Evolutionary conservation across 2,797 vertebrate genomes (phyloP).

Genomic region (Pangasius sanitwongsei): DNA sequence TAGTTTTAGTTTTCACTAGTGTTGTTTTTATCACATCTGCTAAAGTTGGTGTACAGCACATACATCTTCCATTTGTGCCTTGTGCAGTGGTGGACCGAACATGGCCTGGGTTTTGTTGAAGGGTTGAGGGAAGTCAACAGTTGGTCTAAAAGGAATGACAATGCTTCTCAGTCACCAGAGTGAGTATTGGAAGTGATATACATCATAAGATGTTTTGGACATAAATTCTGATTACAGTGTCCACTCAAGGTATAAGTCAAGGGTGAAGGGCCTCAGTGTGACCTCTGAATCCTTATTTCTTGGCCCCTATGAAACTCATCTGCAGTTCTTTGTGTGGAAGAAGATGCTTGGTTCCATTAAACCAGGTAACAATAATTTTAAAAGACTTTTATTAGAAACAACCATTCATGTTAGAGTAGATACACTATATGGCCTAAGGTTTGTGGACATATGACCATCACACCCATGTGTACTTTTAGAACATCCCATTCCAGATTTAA

Average conservation of each 20-base stretch:
- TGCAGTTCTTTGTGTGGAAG: conserved; percentile 61
- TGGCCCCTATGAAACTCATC: conserved; percentile 60
- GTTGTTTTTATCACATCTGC: background rate
- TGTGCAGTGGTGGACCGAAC: conserved; percentile 59
- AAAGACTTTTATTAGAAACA: background rate
- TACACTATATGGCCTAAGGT: background rate
- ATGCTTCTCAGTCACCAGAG: conserved; percentile 29
- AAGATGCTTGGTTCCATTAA: conserved; percentile 57
- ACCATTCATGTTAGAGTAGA: background rate
- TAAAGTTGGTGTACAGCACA: background rate
- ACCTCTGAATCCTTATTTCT: conserved; percentile 47
- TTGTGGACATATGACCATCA: background rate
- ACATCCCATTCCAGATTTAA: background rate
- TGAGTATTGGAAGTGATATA: conserved; percentile 6
- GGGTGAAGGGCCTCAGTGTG: conserved; percentile 38
- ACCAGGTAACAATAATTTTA: conserved; percentile 49
- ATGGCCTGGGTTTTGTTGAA: conserved; percentile 43
- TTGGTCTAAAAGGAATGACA: conserved; percentile 25
- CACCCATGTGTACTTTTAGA: background rate
- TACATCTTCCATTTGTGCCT: background rate
- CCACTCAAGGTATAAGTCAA: conserved; percentile 52
- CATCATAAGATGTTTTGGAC: background rate
- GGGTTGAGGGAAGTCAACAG: conserved; percentile 44
- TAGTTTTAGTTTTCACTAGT: background rate
- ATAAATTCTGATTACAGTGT: conserved; percentile 24